Conservation (phyloP, 2,113 vertebrate species). For the Crotalus tigris region DNA sequence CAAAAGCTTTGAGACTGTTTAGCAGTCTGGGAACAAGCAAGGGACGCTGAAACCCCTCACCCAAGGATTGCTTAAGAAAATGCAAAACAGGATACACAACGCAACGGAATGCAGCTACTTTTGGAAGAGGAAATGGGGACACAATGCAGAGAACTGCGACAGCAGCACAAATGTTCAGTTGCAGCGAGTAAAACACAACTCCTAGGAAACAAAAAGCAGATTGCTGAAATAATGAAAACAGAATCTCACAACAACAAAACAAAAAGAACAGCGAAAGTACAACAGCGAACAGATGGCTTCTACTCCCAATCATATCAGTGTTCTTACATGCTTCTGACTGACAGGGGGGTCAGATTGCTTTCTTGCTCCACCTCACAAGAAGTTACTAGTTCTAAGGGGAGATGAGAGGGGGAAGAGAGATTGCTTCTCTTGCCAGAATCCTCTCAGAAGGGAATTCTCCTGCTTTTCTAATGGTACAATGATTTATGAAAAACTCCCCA, state of each 20-base stretch:
- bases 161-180: slow-evolving; percentile 14
- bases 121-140: slow-evolving; percentile 27
- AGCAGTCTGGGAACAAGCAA: slow-evolving; percentile 30
- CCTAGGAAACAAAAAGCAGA: slow-evolving; percentile 56
- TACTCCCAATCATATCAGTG: slow-evolving; percentile 33
- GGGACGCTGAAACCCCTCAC: slow-evolving; percentile 40
- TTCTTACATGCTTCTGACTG: slow-evolving; percentile 10
- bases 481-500: not conserved
- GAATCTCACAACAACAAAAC: slow-evolving; percentile 23
- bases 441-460: not conserved
- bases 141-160: slow-evolving; percentile 38
- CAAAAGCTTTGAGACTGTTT: slow-evolving; percentile 24
- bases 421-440: not conserved
- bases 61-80: slow-evolving; percentile 37
- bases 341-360: slow-evolving; percentile 41
- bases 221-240: slow-evolving; percentile 55
- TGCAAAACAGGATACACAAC: slow-evolving; percentile 40
- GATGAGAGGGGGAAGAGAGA: not conserved
- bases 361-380: slow-evolving; percentile 26
- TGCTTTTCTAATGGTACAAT: not conserved
- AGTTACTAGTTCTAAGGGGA: not conserved
- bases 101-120: slow-evolving; percentile 6
- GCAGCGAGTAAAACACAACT: slow-evolving; percentile 33
- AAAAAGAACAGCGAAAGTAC: slow-evolving; percentile 43
- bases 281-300: slow-evolving; percentile 56